Percentiles rank a stretch among this genome's conserved stretches.
Conservation (phyloP, 2,113 vertebrate species). For the Phaethornis superciliosus region DNA sequence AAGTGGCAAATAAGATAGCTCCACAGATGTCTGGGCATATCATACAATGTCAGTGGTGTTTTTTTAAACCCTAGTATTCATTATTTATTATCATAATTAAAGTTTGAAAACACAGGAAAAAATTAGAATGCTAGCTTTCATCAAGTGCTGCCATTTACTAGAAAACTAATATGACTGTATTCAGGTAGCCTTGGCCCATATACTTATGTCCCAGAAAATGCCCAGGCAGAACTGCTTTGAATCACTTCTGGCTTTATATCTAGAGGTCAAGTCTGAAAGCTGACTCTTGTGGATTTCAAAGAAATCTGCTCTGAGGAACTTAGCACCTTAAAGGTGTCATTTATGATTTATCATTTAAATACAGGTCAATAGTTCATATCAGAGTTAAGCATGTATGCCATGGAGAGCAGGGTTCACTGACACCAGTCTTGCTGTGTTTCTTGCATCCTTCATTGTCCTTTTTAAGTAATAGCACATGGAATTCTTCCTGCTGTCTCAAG, state of each 20-base stretch:
- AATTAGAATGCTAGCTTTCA: neutral
- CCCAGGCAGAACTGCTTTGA: neutral
- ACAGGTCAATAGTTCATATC: neutral
- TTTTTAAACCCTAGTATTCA: neutral
- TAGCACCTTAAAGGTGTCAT: neutral
- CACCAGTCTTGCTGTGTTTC: neutral
- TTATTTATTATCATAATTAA: neutral
- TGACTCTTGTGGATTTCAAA: neutral
- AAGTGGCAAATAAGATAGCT: neutral
- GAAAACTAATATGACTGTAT: neutral
- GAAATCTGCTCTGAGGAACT: neutral
- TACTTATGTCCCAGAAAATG: neutral
- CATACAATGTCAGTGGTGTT: neutral
- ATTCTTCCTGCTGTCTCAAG: neutral
- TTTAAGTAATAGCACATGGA: neutral
- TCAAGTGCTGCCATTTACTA: neutral
- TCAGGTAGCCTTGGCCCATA: neutral
- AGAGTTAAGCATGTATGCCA: neutral
- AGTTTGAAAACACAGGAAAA: neutral
- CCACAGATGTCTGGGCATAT: neutral
- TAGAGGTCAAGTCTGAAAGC: neutral
- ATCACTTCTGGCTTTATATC: neutral
- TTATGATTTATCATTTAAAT: slow-evolving; percentile 6
- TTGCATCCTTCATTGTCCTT: neutral
- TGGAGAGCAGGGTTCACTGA: neutral